phyloP scores from a whole-genome alignment of 2,888 invertebrate species.

The Phortica magna region DNA sequence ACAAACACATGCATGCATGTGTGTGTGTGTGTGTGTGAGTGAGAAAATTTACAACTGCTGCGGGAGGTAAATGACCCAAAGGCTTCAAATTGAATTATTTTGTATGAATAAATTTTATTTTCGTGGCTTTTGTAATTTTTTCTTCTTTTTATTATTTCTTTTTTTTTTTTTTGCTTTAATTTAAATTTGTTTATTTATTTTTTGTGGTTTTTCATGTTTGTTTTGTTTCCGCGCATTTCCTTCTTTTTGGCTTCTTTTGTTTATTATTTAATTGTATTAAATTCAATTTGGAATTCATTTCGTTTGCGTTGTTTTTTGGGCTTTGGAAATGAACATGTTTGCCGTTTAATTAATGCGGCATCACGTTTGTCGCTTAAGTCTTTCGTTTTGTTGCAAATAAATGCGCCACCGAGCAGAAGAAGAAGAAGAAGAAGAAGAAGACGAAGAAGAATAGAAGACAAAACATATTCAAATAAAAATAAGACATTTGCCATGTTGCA shows the following conservation, averaged over 20 bases:
- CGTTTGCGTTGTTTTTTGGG: neutral
- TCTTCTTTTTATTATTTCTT: neutral
- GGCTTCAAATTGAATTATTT: constrained; percentile 63
- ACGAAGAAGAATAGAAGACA: neutral
- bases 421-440: neutral
- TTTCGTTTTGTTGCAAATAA: constrained; percentile 20
- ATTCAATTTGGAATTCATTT: constrained; percentile 28
- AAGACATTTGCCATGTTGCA: neutral
- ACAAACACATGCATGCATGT: too few relatives aligned
- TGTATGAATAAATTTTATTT: constrained; percentile 65
- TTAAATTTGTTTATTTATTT: constrained; percentile 25
- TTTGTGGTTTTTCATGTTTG: neutral
- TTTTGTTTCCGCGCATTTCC: constrained; percentile 24
- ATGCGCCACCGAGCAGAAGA: neutral
- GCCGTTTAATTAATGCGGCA: neutral
- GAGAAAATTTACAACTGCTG: neutral
- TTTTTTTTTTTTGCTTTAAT: constrained; percentile 27
- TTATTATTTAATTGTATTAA: constrained; percentile 36
- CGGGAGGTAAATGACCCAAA: constrained; percentile 64
- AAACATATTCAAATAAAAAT: neutral
- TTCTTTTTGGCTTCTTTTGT: neutral
- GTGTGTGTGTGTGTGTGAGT: too few relatives aligned
- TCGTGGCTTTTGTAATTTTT: constrained; percentile 26
- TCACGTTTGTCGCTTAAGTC: constrained; percentile 7
- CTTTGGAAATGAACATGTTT: neutral